Percentiles rank a stretch among this genome's conserved stretches.
phyloP scores from a whole-genome alignment of 2,888 invertebrate species.

The Chalcis sispes region DNA sequence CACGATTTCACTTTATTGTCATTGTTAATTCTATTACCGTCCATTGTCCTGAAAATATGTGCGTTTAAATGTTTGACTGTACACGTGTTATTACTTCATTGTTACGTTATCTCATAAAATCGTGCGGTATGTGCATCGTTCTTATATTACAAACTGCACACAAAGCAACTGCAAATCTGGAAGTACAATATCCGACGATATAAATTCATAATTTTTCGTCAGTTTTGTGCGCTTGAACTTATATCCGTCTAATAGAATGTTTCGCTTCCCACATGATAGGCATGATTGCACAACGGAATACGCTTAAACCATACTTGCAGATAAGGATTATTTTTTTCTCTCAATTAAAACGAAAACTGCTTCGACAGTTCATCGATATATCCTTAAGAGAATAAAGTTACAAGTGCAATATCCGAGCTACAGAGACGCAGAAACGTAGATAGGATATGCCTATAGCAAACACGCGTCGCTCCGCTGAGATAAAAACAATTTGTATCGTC shows the following conservation, averaged over 20 bases:
- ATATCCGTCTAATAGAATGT: neutral
- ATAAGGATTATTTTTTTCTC: conserved; percentile 12
- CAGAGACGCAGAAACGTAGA: conserved; percentile 29
- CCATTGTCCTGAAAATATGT: neutral
- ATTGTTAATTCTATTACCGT: neutral
- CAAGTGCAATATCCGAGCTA: neutral
- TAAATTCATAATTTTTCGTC: neutral
- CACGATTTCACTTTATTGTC: too few relatives aligned
- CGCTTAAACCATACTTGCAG: neutral
- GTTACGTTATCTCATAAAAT: neutral
- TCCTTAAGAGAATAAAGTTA: neutral
- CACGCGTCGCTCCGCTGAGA: neutral
- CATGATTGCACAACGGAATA: conserved; percentile 28
- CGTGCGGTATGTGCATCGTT: neutral
- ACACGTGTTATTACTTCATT: conserved; percentile 12
- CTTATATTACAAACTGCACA: neutral
- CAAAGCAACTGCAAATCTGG: neutral
- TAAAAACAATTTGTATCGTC: conserved; percentile 1
- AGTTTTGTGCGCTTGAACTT: too few relatives aligned
- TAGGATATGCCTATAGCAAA: conserved; percentile 39
- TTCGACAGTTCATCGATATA: conserved; percentile 21
- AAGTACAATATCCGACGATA: neutral
- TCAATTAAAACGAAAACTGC: conserved; percentile 20
- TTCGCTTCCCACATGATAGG: neutral
- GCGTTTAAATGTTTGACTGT: neutral